Percentiles rank a stretch among this genome's conserved stretches.
These are phyloP conservation scores for Pantherophis alleghaniensis DNA, from an alignment of 2,797 vertebrate genomes.

Conservation along the genomic window DNA sequence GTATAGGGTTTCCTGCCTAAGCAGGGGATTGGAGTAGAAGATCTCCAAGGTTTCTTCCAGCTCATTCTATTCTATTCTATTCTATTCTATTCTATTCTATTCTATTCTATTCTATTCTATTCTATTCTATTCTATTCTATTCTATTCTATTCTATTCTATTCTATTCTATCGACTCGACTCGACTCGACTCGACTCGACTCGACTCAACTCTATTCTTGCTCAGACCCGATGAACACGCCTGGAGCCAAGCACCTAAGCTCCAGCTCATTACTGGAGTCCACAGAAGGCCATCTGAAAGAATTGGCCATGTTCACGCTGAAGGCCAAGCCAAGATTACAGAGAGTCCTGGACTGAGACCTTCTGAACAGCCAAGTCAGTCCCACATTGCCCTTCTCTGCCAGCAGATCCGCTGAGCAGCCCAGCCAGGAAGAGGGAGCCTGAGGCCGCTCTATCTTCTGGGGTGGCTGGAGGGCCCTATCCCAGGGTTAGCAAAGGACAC, in stretches of 20 bases:
- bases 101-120: too few relatives aligned
- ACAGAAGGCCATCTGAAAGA: not conserved
- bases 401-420: not conserved
- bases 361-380: not conserved
- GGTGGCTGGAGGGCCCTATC: not conserved
- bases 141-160: too few relatives aligned
- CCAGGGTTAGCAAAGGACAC: not conserved
- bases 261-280: not conserved
- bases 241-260: too few relatives aligned
- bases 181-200: too few relatives aligned
- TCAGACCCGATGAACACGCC: not conserved
- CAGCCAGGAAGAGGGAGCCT: not conserved
- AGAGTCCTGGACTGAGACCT: not conserved
- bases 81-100: too few relatives aligned
- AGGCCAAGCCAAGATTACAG: not conserved
- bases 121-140: too few relatives aligned
- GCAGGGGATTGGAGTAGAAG: too few relatives aligned
- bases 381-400: not conserved
- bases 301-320: not conserved
- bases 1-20: too few relatives aligned
- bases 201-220: not conserved
- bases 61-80: too few relatives aligned
- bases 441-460: not conserved
- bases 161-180: too few relatives aligned
- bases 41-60: too few relatives aligned